Evolutionary conservation across 2,113 vertebrate genomes (phyloP), one percentile per base, ranked within the genome.

Genomic region (Gopherus evgoodei): DNA sequence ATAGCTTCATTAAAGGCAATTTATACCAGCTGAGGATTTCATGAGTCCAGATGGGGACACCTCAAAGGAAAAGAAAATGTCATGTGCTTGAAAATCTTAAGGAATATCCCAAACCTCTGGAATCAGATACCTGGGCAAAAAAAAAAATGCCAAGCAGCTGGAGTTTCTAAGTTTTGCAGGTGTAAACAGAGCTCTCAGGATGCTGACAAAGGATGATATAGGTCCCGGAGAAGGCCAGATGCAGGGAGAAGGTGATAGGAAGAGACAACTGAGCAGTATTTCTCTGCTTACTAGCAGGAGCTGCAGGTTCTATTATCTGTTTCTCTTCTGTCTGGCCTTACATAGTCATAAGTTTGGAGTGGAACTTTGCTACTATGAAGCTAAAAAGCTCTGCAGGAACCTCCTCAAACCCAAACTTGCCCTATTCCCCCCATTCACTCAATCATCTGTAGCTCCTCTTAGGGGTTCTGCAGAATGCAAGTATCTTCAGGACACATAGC

Each of bases 111-210:
- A 38, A 17, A 72, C 19, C 3, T 38, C 65, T 38, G 35, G 65
- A n/a, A 72, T 72, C n/a, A 72, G n/a, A 72, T 38, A 38, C 19
- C 17, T 38, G 35, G 65, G 65, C 65, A n/a, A 50, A 31, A 12
- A 31, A 12, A 47, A 50, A 78, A n/a, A 6, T 27, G 7, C 22
- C 76, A 38, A 85, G 12, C 47, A 84, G 14, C 14, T 11, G 8
- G 2, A n/a, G 5, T 53, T 56, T 86, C 25, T 93, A 47, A 49
- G 2, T 5, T 50, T 27, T 83, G 2, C 49, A 16, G 69, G 75
- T 78, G 50, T 83, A 9, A 88, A n/a, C 0, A 54, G 2, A 8
- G 1, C 3, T 14, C 38, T 29, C 0, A 1, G 12, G 4, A 16
- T 57, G 31, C 35, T 16, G 52, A 62, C 5, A 84, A 75, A 62